These are phyloP conservation scores for Gymnoscopelus braueri DNA, from an alignment of 2,797 vertebrate species.

Conservation along the genomic window DNA sequence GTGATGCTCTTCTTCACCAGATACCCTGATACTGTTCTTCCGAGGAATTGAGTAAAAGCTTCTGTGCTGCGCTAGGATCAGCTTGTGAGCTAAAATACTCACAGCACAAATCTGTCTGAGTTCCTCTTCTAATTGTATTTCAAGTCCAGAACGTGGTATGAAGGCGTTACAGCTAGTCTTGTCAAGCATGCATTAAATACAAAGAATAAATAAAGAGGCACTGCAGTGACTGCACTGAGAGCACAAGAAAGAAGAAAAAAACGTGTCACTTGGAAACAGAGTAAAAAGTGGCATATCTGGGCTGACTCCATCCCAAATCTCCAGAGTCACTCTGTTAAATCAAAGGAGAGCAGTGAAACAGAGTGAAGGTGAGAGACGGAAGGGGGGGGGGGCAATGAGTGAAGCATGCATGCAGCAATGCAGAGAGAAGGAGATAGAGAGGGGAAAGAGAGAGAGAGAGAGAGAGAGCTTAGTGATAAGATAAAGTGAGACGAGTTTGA, in stretches of 20 bases:
- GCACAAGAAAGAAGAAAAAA: slow-evolving; percentile 37
- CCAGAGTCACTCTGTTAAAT: background rate
- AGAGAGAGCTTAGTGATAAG: slow-evolving; percentile 71
- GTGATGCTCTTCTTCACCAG: slow-evolving; percentile 8
- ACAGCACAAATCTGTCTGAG: slow-evolving; percentile 16
- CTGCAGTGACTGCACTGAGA: slow-evolving; percentile 40
- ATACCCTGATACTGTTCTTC: background rate
- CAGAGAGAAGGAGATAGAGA: slow-evolving; percentile 41
- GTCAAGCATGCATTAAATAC: slow-evolving; percentile 22
- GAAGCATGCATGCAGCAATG: slow-evolving; percentile 54
- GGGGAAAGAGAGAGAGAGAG: slow-evolving; percentile 50
- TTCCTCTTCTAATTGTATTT: slow-evolving; percentile 27
- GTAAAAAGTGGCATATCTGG: slow-evolving; percentile 4
- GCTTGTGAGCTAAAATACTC: slow-evolving; percentile 26
- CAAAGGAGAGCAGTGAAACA: background rate
- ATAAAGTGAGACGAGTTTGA: slow-evolving; percentile 78
- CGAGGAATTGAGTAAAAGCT: slow-evolving; percentile 17
- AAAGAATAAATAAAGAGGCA: too few relatives aligned
- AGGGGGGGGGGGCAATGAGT: slow-evolving; percentile 36
- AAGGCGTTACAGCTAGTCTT: slow-evolving; percentile 31
- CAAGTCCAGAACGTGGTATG: slow-evolving; percentile 29
- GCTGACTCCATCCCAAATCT: background rate
- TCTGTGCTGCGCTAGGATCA: slow-evolving; percentile 1
- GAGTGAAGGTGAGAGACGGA: slow-evolving; percentile 43
- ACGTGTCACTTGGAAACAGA: slow-evolving; percentile 42